Base-by-base conservation (phyloP, 2,113 vertebrate genomes). In the Grallaria varia region DNA sequence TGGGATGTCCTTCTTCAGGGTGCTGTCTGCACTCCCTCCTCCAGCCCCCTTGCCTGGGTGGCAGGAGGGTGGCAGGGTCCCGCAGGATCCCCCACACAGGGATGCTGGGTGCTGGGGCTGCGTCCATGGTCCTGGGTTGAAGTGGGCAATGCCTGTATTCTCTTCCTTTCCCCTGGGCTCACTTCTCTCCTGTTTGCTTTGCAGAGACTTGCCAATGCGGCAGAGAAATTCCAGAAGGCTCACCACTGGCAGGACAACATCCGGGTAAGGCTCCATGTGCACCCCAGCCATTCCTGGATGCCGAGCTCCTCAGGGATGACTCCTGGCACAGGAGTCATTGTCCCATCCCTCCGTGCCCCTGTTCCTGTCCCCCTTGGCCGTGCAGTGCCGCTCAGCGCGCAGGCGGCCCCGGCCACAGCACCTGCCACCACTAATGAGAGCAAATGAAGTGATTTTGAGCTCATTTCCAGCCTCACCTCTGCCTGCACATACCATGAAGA, bases 211-310 rank as follows among this genome's bases (percentile, higher is more conserved):
- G 99, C 99, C 59, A 98, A 95, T 4, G 99, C 99, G 3, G 99
- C 99, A 0, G 99, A 99, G 97, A 98, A 97, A 94, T 99, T 99
- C 97, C 99, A 99, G 98, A 99, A 98, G 95, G 98, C 98, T 92
- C 99, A 99, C 59, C 98, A 96, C 89, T 99, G 99, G 99, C 98
- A 99, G 96, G 99, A 99, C 80, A 98, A 98, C 94, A 99, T 99
- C 95, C 98, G 98, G 98, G 99, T 99, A 98, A 98, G 98, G 62
- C 75, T 93, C 74, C 1, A 0, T 0, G 1, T 0, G 0, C 1
- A 0, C 11, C 31, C 17, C 9, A 0, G 14, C 53, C 0, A 0
- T 37, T 76, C 20, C 71, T 6, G 44, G 59, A 12, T 2, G 0
- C 42, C 31, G 44, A 49, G 52, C 35, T 64, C 56, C 40, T 40